A percentile compares a stretch with the other conserved stretches of the same genome.
Evolutionary conservation across 2,888 invertebrate genomes (phyloP).

Genomic region (Drosophila nigritarsus): DNA sequence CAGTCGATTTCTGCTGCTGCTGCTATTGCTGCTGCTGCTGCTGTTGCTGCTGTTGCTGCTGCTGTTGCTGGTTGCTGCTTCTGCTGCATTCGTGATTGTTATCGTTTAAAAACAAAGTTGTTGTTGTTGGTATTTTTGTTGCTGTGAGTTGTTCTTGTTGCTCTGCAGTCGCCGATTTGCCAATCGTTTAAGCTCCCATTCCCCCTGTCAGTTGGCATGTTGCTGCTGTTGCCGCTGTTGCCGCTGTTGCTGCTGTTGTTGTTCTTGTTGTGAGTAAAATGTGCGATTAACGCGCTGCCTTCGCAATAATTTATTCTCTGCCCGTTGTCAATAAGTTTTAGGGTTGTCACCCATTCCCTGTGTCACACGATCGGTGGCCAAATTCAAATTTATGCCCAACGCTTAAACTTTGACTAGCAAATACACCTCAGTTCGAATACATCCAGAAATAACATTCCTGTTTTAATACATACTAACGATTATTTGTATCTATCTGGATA

Average conservation of each 20-base stretch:
- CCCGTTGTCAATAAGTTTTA: constrained; percentile 64
- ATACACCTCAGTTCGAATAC: constrained; percentile 1
- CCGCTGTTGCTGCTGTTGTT: constrained; percentile 29
- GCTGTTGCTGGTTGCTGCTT: constrained; percentile 27
- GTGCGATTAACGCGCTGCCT: constrained; percentile 74
- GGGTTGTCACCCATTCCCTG: constrained; percentile 56
- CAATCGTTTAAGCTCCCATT: constrained; percentile 61
- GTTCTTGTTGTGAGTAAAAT: constrained; percentile 55
- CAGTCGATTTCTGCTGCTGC: constrained; percentile 36
- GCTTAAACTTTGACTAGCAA: constrained; percentile 31
- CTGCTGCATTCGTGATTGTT: constrained; percentile 77
- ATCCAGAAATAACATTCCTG: constrained; percentile 20
- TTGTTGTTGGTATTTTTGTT: constrained; percentile 39
- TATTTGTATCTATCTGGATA: constrained; percentile 4
- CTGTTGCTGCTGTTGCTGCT: constrained; percentile 38
- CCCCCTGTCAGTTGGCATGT: constrained; percentile 19
- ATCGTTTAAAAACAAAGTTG: constrained; percentile 69
- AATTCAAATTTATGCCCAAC: constrained; percentile 64
- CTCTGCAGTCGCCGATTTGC: constrained; percentile 54
- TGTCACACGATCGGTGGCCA: constrained; percentile 66
- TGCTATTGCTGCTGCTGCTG: constrained; percentile 41
- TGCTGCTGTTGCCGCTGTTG: constrained; percentile 31
- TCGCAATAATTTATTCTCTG: constrained; percentile 75
- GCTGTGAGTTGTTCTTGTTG: constrained; percentile 45
- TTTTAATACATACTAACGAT: neutral